Evolutionary conservation across 2,797 vertebrate species (phyloP), one percentile per base, ranked within the genome.

Genomic region (Aeoliscus strigatus): DNA sequence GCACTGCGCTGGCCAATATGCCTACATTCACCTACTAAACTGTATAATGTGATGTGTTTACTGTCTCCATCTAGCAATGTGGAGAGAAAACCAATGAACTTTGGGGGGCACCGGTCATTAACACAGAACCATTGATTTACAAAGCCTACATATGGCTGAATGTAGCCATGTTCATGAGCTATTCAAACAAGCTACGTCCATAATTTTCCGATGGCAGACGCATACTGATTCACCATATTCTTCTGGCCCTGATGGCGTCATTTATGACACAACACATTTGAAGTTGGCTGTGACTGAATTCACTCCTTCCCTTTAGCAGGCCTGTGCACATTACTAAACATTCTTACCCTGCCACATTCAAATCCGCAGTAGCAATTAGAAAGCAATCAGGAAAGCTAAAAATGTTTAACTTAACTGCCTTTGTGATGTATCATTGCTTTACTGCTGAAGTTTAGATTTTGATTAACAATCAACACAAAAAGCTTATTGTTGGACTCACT

Each of bases 401-500:
- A 4, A 4, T 23, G n/a, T n/a, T n/a, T n/a, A n/a, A n/a, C n/a
- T n/a, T n/a, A n/a, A n/a, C n/a, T n/a, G n/a, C n/a, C n/a, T n/a
- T n/a, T n/a, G n/a, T n/a, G n/a, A n/a, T 8, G 18, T 54, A 41
- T 41, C 8, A 8, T 17, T 50, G 33, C 49, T 60, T 51, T n/a
- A n/a, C n/a, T n/a, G n/a, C n/a, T n/a, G n/a, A n/a, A n/a, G n/a
- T n/a, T 28, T 18, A 51, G n/a, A 54, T 43, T 13, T n/a, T n/a
- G n/a, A n/a, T n/a, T n/a, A n/a, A n/a, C n/a, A 50, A 42, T 21
- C 24, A 36, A 36, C 8, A 13, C 1, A 45, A 60, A 39, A 21
- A 46, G 37, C n/a, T n/a, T 9, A 25, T 9, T 29, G 65, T 48
- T 18, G 24, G 24, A 89, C 94, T 93, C 81, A 97, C 94, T 86